Conservation (phyloP, 2,113 vertebrate genomes). For the Atlantisia rogersi region DNA sequence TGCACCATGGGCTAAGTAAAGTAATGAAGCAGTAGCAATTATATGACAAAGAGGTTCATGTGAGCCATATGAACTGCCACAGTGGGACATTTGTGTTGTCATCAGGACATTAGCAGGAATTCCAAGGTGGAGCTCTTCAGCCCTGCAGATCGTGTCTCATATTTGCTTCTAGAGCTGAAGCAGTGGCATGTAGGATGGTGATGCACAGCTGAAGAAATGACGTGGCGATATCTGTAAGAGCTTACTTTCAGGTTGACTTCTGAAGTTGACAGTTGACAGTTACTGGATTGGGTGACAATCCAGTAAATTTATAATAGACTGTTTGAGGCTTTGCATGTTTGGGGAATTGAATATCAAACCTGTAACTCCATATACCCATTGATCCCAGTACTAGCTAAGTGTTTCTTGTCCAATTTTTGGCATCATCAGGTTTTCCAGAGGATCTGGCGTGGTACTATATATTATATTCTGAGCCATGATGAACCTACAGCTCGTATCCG, state of each 20-base stretch:
- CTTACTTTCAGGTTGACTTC: background rate
- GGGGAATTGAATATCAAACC: background rate
- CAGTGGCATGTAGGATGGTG: background rate
- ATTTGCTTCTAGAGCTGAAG: background rate
- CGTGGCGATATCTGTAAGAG: background rate
- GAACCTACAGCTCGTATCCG: background rate
- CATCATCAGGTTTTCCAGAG: background rate
- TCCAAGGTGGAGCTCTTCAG: background rate
- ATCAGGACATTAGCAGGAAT: accelerated
- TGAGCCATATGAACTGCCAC: background rate
- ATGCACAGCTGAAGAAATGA: background rate
- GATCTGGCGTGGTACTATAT: background rate
- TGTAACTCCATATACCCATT: background rate
- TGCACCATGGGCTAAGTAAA: background rate
- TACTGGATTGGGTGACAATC: too few relatives aligned
- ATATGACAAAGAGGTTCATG: background rate
- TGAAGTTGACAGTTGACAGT: background rate
- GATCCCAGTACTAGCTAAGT: background rate
- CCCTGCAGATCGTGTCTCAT: accelerated
- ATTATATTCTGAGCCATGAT: background rate
- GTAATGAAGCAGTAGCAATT: background rate
- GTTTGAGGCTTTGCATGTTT: background rate
- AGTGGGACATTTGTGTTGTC: background rate
- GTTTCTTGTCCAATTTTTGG: background rate
- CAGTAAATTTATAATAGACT: background rate